Evolutionary conservation across 2,113 vertebrate species (phyloP), one percentile per base, ranked within the genome.

Genomic region (Mustela lutreola): DNA sequence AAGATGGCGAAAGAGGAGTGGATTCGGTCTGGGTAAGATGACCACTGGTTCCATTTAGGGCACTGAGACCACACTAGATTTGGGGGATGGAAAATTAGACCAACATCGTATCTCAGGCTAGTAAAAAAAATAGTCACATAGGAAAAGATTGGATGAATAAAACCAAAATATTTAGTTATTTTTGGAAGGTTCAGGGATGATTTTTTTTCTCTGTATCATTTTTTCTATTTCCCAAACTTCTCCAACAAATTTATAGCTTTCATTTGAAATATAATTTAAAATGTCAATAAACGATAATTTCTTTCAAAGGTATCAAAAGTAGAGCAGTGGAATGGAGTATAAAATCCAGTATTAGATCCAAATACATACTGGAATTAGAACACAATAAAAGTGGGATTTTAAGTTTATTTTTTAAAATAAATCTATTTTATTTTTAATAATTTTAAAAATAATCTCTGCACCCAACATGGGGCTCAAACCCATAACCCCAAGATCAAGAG

Each of bases 171-270:
- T 19, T 91, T 45, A 84, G 62, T 71, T 86, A 31, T 39, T 87
- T 86, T 71, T 71, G 10, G 50, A 53, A 67, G 42, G 53, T 42
- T 92, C 75, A 80, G 18, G 10, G 33, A 82, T 73, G 39, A 39
- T 22, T 67, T 87, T 60, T 62, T 87, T 80, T 84, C 62, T 73
- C 67, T 83, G 31, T 65, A 31, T 56, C 19, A 28, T 22, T 73
- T 45, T 75, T 96, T 71, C 58, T 92, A 45, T 75, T 81, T 92
- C 58, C 75, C 65, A 82, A 81, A 88, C 90, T 92, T 86, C 58
- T 50, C 60, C 79, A 88, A 92, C 67, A 28, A 70, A 50, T 65
- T 36, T 88, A 65, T 31, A 56, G 56, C 65, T 81, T 92, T 88
- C 26, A 60, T 26, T 81, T 93, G 45, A 89, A 93, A 93, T 93